Evolutionary conservation across 2,113 vertebrate species (phyloP), one percentile per base, ranked within the genome.

Genomic region (Dicrurus megarhynchus): DNA sequence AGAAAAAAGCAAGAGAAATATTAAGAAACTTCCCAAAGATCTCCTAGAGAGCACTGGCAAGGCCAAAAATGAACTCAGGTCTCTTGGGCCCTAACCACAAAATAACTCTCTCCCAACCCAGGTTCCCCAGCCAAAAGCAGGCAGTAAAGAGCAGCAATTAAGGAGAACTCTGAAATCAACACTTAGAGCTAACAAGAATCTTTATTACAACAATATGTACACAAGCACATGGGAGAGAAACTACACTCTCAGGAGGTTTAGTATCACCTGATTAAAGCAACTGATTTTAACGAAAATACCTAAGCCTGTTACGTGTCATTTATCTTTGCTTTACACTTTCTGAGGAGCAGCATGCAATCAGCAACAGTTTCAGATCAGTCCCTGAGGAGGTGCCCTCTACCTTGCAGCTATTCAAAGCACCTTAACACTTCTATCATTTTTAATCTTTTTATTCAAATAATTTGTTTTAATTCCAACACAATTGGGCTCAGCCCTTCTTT

Each of bases 141-240:
- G 91, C 93, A 85, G 78, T 93, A 91, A 95, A 96, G 92, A 69
- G 78, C 8, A 84, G 88, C 76, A 95, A 93, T 92, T 95, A 94
- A 93, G 78, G 65, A 85, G 71, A 96, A 90, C 63, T 90, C 95
- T 81, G 92, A 93, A 94, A 94, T 94, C 96, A 92, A 95, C 95
- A 92, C 88, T 90, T 73, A 49, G 14, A 80, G 71, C 83, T 94
- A 92, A 88, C 60, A 83, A 92, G 75, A 88, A 92, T 55, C 95
- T 95, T 95, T 93, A 94, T 97, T 96, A 93, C 79, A 95, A 93
- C 75, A 97, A 46, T 67, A 88, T 80, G 78, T 88, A 92, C 59
- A 69, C 67, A 91, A 87, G 57, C 47, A 85, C 75, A 56, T 27
- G 59, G 71, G 70, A 94, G 32, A 89, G 47, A 91, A 95, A 90